Percentiles rank a stretch among this genome's conserved stretches.
phyloP scores from a whole-genome alignment of 2,113 vertebrate species.

The Varanus salvator region DNA sequence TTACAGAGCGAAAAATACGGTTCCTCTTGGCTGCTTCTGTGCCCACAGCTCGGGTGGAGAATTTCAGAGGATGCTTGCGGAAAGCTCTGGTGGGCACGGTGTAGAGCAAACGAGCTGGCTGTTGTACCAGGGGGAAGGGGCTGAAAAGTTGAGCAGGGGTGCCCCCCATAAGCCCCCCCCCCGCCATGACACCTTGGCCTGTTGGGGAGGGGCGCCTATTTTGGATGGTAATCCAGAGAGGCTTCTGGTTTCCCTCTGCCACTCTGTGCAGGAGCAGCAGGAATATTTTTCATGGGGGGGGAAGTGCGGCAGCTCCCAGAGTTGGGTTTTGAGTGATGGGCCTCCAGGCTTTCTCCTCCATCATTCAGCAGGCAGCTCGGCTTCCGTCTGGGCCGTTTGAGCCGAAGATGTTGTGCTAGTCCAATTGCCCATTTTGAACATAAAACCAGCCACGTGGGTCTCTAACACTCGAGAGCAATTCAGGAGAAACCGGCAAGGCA shows the following conservation, averaged over 20 bases:
- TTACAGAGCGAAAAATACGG: too few species aligned
- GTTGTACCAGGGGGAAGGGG: not conserved
- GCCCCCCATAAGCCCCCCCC: too few species aligned
- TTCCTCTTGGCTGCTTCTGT: too few species aligned
- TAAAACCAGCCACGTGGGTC: not conserved
- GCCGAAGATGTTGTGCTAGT: slow-evolving; percentile 45
- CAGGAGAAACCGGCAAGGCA: not conserved
- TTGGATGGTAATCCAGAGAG: not conserved
- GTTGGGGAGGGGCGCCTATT: not conserved
- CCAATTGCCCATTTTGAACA: slow-evolving; percentile 15
- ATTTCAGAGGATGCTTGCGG: too few species aligned
- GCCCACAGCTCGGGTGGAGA: too few species aligned
- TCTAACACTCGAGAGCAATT: rapidly evolving
- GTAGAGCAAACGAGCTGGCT: not conserved
- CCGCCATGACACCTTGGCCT: not conserved
- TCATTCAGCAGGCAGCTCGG: slow-evolving; percentile 1
- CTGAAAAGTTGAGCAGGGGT: not conserved
- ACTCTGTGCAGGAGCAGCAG: not conserved
- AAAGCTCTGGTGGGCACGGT: too few species aligned
- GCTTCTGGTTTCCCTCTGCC: too few species aligned
- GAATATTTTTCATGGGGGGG: slow-evolving; percentile 37
- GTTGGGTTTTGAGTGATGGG: not conserved
- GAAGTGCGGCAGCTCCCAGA: slow-evolving; percentile 34
- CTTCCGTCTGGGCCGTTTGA: slow-evolving; percentile 34
- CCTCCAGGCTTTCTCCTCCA: rapidly evolving